These are phyloP conservation scores for Dryadula phaetusa DNA, from an alignment of 2,888 invertebrate species.

Conservation along the genomic window DNA sequence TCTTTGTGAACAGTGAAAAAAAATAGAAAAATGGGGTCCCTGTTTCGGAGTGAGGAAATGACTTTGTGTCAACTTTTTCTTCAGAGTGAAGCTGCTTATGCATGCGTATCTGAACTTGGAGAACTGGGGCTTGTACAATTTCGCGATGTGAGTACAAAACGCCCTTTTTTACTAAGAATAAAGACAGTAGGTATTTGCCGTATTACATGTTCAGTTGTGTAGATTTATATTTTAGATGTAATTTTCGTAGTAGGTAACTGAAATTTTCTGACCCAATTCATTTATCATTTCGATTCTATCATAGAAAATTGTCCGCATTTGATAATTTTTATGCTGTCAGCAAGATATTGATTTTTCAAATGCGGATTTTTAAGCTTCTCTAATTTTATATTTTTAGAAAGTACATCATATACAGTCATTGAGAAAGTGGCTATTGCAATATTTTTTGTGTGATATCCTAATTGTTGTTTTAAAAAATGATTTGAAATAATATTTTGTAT, in stretches of 20 bases:
- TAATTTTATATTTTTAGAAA: conserved; percentile 9
- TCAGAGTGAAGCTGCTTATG: conserved; percentile 99
- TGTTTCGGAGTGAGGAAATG: conserved; percentile 99
- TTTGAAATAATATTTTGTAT: too few relatives aligned
- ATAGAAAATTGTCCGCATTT: conserved; percentile 11
- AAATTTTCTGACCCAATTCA: conserved; percentile 28
- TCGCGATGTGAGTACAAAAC: conserved; percentile 90
- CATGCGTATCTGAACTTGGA: conserved; percentile 98
- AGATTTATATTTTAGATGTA: not conserved
- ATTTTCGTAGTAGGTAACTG: conserved; percentile 9
- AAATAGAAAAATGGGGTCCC: conserved; percentile 89
- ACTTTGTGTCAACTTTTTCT: conserved; percentile 98
- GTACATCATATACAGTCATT: not conserved
- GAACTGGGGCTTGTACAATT: conserved; percentile 99
- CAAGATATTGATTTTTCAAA: conserved; percentile 13
- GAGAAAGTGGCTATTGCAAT: not conserved
- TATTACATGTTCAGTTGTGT: not conserved
- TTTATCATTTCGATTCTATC: not conserved
- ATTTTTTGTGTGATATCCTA: too few relatives aligned
- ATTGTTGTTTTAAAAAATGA: too few relatives aligned
- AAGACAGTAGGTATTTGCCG: conserved; percentile 8
- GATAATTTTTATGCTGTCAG: conserved; percentile 1
- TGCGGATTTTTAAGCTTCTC: not conserved
- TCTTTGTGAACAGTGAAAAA: conserved; percentile 65
- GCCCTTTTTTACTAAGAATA: conserved; percentile 45